phyloP scores from a whole-genome alignment of 1,140 invertebrate genomes.

The Dermatophagoides farinae region DNA sequence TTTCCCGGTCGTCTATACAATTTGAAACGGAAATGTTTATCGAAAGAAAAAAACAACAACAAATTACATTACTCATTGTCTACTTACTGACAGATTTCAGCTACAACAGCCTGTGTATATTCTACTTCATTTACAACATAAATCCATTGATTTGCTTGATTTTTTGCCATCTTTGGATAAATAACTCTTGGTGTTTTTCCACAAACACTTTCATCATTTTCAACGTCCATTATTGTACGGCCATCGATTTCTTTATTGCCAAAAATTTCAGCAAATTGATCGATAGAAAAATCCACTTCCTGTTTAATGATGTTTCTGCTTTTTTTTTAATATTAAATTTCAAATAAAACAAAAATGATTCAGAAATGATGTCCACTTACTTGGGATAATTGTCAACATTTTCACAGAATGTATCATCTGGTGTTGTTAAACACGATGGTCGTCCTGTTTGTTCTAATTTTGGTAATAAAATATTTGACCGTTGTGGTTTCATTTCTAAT shows the following conservation, averaged over 20 bases:
- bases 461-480: constrained; percentile 12
- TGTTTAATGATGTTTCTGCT: background rate
- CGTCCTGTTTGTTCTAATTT: constrained; percentile 10
- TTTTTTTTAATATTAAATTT: background rate
- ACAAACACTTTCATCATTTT: constrained; percentile 49
- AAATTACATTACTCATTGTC: background rate
- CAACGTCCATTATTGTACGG: constrained; percentile 28
- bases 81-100: constrained; percentile 34
- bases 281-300: constrained; percentile 12
- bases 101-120: constrained; percentile 32
- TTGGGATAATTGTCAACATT: constrained; percentile 22
- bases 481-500: constrained; percentile 2
- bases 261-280: constrained; percentile 18
- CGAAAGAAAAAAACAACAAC: background rate
- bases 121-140: constrained; percentile 34
- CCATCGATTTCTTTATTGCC: constrained; percentile 15
- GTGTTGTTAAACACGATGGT: constrained; percentile 11
- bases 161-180: constrained; percentile 29
- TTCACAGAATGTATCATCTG: constrained; percentile 19
- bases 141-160: constrained; percentile 31
- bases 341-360: background rate
- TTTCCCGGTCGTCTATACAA: constrained; percentile 22
- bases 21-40: background rate
- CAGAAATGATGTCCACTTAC: constrained; percentile 18
- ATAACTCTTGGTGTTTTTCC: constrained; percentile 25